Evolutionary conservation across 2,888 invertebrate genomes (phyloP), one percentile per base, ranked within the genome.

Genomic region (Epicampocera succincta): DNA sequence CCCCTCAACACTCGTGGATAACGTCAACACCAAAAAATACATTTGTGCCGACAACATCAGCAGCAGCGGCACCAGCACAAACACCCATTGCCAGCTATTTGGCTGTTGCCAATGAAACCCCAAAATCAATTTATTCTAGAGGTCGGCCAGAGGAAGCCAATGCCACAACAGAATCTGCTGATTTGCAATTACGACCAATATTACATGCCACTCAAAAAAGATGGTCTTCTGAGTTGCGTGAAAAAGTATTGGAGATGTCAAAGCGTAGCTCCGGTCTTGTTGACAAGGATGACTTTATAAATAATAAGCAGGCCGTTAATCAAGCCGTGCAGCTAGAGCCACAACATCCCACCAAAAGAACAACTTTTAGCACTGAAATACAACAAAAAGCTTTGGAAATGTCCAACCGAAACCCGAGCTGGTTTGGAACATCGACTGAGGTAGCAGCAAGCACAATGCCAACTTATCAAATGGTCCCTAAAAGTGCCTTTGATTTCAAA

Each of bases 191-290:
- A 52, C n/a, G 29, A 29, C 48, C 73, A 63, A 61, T 63, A 38
- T 33, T 68, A 42, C 40, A 73, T 60, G 69, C 33, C 46, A 46
- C 69, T 40, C 58, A 60, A 71, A 78, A 60, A 12, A 38, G 86
- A 38, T 88, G 86, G 87, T 87, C 86, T 21, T 80, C 81, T 83
- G 88, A 88, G 44, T 33, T 88, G 74, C 84, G 86, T 15, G 86
- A 85, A 50, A 87, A 86, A 65, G 84, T 86, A 12, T 71, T 88
- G 66, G 84, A 87, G 82, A 87, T 88, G 85, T 85, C 88, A 50
- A 88, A 86, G 78, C 87, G 84, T n/a, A 86, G 76, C 61, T 86
- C 86, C 25, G 86, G 71, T 46, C 80, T 84, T 56, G 77, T 80
- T 40, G 78, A 63, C 15, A 75, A 48, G 48, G 44, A 66, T 29